A percentile compares a stretch with the other conserved stretches of the same genome.
Evolutionary conservation across 2,113 vertebrate genomes (phyloP).

Genomic region (Heloderma charlesbogerti): DNA sequence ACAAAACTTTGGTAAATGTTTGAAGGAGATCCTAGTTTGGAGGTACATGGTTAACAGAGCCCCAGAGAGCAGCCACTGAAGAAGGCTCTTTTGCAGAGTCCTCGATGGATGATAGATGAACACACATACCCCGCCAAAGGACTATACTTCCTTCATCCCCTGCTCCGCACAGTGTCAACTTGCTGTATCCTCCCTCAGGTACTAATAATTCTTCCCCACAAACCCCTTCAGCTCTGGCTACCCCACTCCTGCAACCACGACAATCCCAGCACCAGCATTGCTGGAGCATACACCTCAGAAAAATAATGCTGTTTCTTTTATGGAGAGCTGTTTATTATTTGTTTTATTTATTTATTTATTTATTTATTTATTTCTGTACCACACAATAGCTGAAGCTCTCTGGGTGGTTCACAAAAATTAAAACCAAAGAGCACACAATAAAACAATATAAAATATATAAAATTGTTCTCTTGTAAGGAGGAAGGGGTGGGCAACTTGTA

Average conservation of each 20-base stretch:
- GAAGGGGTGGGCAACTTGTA: neutral
- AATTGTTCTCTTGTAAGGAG: no score
- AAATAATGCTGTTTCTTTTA: neutral
- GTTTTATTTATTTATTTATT: no score
- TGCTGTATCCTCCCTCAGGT: neutral
- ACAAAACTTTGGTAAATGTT: no score
- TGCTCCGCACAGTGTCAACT: neutral
- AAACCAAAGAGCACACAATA: no score
- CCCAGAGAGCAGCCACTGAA: neutral
- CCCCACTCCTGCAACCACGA: neutral
- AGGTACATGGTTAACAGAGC: no score
- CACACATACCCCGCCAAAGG: no score
- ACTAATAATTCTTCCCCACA: neutral
- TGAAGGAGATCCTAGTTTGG: no score
- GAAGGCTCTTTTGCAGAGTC: neutral
- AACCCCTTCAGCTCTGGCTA: neutral
- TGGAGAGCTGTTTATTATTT: neutral
- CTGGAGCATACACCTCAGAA: neutral
- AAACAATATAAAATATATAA: no score
- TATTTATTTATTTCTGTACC: no score
- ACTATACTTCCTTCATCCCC: neutral
- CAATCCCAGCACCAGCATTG: neutral
- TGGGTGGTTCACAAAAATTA: no score
- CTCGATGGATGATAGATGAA: neutral
- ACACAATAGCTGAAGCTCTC: no score